Evolutionary conservation across 2,797 vertebrate species (phyloP).

Genomic region (Prionace glauca): DNA sequence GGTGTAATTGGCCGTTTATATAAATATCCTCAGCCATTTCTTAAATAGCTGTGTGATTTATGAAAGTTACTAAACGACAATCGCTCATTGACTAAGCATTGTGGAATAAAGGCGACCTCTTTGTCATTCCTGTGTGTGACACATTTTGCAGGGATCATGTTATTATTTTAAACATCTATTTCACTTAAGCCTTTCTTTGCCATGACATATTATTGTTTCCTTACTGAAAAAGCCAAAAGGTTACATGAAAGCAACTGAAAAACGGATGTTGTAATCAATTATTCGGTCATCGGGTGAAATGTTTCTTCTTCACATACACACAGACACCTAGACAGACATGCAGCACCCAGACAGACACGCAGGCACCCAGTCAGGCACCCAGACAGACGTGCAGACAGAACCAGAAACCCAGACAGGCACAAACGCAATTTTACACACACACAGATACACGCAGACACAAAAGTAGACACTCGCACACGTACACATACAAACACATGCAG

Average conservation of each 20-base stretch:
- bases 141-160: not conserved
- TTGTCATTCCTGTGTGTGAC: not conserved
- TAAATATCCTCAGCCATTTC: slow-evolving; percentile 28
- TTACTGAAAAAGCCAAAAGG: not conserved
- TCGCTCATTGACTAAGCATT: not conserved
- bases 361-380: not conserved
- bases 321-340: too few relatives aligned
- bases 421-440: too few relatives aligned
- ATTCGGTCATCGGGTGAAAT: not conserved
- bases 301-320: not conserved
- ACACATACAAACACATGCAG: not conserved
- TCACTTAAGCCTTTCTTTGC: not conserved
- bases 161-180: not conserved
- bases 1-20: not conserved
- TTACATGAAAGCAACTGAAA: not conserved
- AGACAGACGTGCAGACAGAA: not conserved
- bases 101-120: not conserved
- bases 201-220: not conserved
- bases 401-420: too few relatives aligned
- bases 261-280: not conserved
- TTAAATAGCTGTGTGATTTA: slow-evolving; percentile 28
- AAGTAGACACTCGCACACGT: not conserved
- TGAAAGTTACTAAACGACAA: not conserved
- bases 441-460: too few relatives aligned
- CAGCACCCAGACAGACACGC: too few relatives aligned